phyloP scores from a whole-genome alignment of 2,797 vertebrate genomes.

The Gymnocypris eckloni region DNA sequence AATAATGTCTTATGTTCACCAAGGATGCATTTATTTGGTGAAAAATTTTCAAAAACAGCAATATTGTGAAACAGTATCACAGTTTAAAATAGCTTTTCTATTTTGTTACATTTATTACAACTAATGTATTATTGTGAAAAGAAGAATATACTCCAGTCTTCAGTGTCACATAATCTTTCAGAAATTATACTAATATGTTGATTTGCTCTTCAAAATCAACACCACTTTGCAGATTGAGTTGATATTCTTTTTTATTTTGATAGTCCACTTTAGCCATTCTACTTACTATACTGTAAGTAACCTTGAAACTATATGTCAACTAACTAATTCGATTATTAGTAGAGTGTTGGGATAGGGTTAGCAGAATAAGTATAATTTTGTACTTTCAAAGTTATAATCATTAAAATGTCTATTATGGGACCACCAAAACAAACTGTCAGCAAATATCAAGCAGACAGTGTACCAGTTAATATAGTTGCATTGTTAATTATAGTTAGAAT shows the following conservation, averaged over 20 bases:
- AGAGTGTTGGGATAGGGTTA: background rate
- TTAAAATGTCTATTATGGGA: background rate
- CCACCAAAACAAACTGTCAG: background rate
- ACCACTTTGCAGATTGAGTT: too few species aligned
- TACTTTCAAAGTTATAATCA: background rate
- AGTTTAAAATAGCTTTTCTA: background rate
- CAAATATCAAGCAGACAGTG: background rate
- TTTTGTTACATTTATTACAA: background rate
- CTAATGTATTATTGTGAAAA: background rate
- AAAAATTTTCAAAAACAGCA: background rate
- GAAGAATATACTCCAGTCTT: background rate
- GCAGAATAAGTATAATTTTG: background rate
- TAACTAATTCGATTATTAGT: background rate
- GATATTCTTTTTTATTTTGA: background rate
- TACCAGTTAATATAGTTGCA: background rate
- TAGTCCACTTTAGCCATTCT: background rate
- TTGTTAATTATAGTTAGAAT: background rate
- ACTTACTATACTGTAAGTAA: background rate
- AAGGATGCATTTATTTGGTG: too few species aligned
- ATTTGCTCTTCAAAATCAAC: background rate
- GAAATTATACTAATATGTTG: background rate
- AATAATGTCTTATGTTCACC: too few species aligned
- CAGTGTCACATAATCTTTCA: background rate
- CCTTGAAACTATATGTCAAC: background rate
- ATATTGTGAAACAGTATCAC: background rate